Conservation (phyloP, 2,888 invertebrate species). For the Volucella bombylans region DNA sequence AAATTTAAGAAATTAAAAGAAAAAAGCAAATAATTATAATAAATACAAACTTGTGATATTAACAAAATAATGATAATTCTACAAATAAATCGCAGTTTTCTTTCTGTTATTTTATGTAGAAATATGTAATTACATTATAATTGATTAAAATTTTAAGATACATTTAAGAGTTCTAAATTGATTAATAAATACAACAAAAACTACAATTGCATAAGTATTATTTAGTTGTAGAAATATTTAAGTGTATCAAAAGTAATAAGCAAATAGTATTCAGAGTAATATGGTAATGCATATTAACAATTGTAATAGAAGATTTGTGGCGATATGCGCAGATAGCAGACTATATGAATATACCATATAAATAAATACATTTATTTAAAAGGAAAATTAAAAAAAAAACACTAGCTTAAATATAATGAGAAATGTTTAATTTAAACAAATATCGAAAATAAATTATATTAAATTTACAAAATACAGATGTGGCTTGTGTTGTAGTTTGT, state of each 20-base stretch:
- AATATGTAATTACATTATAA: constrained; percentile 9
- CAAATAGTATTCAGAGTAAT: constrained; percentile 6
- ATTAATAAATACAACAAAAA: background rate
- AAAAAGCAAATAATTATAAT: constrained; percentile 15
- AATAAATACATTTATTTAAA: constrained; percentile 20
- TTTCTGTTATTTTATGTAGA: constrained; percentile 1
- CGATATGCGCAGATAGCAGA: constrained; percentile 16
- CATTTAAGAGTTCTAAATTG: background rate
- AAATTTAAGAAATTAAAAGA: constrained; percentile 16
- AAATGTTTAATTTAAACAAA: constrained; percentile 30
- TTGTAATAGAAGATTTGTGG: constrained; percentile 31
- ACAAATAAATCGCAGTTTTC: constrained; percentile 24
- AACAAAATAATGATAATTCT: constrained; percentile 54
- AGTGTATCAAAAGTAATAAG: constrained; percentile 39
- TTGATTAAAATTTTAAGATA: constrained; percentile 4
- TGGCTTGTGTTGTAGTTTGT: constrained; percentile 2
- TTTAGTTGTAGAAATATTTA: constrained; percentile 49
- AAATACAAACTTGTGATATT: constrained; percentile 69
- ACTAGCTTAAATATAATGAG: background rate
- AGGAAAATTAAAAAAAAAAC: background rate
- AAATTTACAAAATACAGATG: constrained; percentile 43
- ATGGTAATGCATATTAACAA: constrained; percentile 22
- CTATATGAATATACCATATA: background rate
- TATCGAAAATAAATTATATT: constrained; percentile 67
- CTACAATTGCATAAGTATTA: constrained; percentile 47